Base-by-base conservation (phyloP, 1,140 invertebrate species). In the Acromyrmex echinatior region DNA sequence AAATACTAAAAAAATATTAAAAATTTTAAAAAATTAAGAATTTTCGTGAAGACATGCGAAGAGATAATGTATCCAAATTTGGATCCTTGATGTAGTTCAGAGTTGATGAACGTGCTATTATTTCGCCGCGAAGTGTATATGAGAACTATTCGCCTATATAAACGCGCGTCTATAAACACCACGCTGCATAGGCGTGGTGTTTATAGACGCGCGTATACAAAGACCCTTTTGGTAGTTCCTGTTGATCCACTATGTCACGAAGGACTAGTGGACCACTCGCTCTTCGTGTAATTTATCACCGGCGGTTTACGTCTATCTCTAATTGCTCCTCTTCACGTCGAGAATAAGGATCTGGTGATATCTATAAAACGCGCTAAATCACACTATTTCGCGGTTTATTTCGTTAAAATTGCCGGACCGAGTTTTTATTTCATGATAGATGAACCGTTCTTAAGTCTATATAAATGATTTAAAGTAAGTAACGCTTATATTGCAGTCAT, bases 211-310 rank as follows among this genome's bases (percentile, higher is more conserved):
- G 3, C 31, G 31, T 31, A 31, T 31, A 86, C 78, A 86, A 86
- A 86, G 86, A 82, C 78, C 66, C 31, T 65, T 86, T 82, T 14
- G 65, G 51, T 70, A 28, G 35, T 73, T 58, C 39, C 66, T 58
- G 39, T 28, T 86, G 78, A 81, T 53, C 85, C 49, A 84, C 39
- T 73, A 39, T 60, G 70, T 62, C 70, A 82, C 25, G 39, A 49
- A 73, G 45, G 70, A 12, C 68, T 73, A 73, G 80, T 73, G 35
- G 25, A 1, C 80, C 56, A 74, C 25, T 73, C 25, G 10, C 70
- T 18, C 70, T 76, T 84, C 56, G 39, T 76, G 56, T 70, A 70
- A 84, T 84, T 84, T 84, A 84, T 84, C 39, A 45, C 56, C 70
- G 9, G 56, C 56, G 76, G 80, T 84, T 84, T 84, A 84, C 25